A percentile compares a stretch with the other conserved stretches of the same genome.
phyloP scores from a whole-genome alignment of 2,797 vertebrate species.

The Pangasius larnaudii region DNA sequence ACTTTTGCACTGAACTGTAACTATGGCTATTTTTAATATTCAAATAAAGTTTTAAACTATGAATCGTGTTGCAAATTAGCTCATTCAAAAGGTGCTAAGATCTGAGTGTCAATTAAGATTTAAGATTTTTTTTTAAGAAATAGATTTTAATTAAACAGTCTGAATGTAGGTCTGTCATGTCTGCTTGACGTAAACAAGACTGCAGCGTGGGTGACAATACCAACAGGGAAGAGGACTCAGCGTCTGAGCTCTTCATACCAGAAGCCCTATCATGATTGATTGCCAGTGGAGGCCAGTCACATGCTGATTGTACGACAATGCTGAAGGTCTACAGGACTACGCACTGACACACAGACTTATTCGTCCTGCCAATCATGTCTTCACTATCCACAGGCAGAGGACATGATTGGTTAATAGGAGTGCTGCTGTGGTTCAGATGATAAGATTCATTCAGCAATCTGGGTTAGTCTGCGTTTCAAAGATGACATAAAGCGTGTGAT shows the following conservation, averaged over 20 bases:
- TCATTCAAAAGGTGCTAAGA: background rate
- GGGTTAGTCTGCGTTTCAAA: background rate
- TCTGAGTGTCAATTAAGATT: background rate
- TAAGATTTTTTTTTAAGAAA: background rate
- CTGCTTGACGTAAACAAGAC: slow-evolving; percentile 42
- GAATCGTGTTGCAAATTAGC: background rate
- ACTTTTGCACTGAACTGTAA: background rate
- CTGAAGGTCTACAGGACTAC: slow-evolving; percentile 59
- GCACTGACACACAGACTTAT: slow-evolving; percentile 19
- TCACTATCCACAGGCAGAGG: slow-evolving; percentile 39
- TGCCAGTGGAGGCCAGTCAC: slow-evolving; percentile 60
- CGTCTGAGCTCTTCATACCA: slow-evolving; percentile 66
- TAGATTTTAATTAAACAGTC: background rate
- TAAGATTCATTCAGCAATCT: slow-evolving; percentile 26
- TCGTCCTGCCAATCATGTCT: slow-evolving; percentile 43
- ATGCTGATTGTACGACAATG: slow-evolving; percentile 68
- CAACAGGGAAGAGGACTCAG: slow-evolving; percentile 70
- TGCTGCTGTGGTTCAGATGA: slow-evolving; percentile 40
- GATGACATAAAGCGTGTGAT: slow-evolving; percentile 35
- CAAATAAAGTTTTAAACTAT: background rate
- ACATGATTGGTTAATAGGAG: slow-evolving; percentile 35
- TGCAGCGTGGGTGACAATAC: slow-evolving; percentile 68
- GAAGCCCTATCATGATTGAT: slow-evolving; percentile 71
- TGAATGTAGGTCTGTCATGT: background rate
- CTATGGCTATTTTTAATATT: background rate